Base-by-base conservation (phyloP, 2,113 vertebrate genomes). In the Nibea albiflora region DNA sequence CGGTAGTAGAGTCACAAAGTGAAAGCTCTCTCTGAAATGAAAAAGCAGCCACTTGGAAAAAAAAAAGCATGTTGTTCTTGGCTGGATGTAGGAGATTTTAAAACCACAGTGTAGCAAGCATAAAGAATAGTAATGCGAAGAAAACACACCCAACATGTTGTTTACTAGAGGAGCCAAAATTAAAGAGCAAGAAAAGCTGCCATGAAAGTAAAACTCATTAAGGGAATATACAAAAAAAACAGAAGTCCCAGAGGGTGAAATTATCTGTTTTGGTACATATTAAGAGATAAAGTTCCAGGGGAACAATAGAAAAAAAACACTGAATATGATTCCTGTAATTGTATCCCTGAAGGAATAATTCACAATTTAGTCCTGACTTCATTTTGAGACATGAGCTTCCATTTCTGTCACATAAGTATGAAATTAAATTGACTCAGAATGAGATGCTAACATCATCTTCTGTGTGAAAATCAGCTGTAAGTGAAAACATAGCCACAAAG, bases 141-240 rank as follows among this genome's bases (percentile, higher is more conserved):
- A 20, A 76, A 70, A 67, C 28, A 60, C 31, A 76, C 35, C 57
- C 22, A 65, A 26, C 28, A 58, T 60, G 60, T 15, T 84, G 78
- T 84, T 83, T 75, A 65, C 19, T 67, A 53, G 20, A 17, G n/a
- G 12, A 72, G 47, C 5, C 28, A 28, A 61, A 83, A 86, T 76
- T 76, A 80, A 49, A 88, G 50, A 78, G 60, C 24, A 46, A 66
- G 49, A 63, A 88, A 90, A 86, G 81, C 83, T 89, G 76, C 76
- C 87, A 86, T 90, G 87, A 85, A 90, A 90, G 85, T 65, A 80
- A 92, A 85, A 86, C 24, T 85, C 66, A 79, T 88, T 74, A 80
- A 52, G 78, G 50, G 65, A 87, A 84, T 69, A 68, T 62, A 64
- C 12, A 53, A 35, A 85, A 35, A 85, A 56, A 4, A 16, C 26